Evolutionary conservation across 2,888 invertebrate species (phyloP), one percentile per base, ranked within the genome.

Genomic region (Stramonita haemastoma): DNA sequence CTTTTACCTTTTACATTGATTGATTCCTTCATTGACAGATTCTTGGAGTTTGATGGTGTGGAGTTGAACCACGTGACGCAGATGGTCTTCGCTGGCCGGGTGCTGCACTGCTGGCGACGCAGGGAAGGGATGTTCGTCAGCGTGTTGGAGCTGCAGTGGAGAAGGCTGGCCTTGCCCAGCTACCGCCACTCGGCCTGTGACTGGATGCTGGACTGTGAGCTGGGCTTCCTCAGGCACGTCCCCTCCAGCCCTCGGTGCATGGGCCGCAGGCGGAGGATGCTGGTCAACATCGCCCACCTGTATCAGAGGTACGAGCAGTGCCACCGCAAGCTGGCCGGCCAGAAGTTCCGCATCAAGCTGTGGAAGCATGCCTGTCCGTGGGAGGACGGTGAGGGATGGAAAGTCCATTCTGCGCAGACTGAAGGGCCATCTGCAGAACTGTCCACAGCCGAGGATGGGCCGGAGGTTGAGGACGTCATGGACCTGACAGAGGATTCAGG

Each of bases 21-120:
- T 36, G 81, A 81, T 77, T 22, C n/a, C n/a, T 13, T 46, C 6
- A 29, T 85, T 57, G 6, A 57, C 66, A 86, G 86, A 66, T 66
- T 86, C 22, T 32, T 86, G 86, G 26, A 57, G 60, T 86, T 86
- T 66, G 32, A 81, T 15, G 81, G 57, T 0, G 87, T 87, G 11
- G 60, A 57, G 26, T 57, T 87, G 79, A 57, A 81, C 34, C 87
- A 87, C 29, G 87, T 87, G 87, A 87, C 87, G 2, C 73, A 79
- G 4, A 87, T 87, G 87, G 19, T 19, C 11, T 87, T 87, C 15
- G 60, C 26, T 8, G 81, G 81, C 8, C 57, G 60, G 1, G 19
- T 46, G 36, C 87, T 87, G 26, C 87, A 87, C 60, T 87, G 87
- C 81, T 87, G 79, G 79, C 79, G 81, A 57, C 87, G 87, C 22